Evolutionary conservation across 2,888 invertebrate genomes (phyloP).

Genomic region (Therioaphis trifolii): DNA sequence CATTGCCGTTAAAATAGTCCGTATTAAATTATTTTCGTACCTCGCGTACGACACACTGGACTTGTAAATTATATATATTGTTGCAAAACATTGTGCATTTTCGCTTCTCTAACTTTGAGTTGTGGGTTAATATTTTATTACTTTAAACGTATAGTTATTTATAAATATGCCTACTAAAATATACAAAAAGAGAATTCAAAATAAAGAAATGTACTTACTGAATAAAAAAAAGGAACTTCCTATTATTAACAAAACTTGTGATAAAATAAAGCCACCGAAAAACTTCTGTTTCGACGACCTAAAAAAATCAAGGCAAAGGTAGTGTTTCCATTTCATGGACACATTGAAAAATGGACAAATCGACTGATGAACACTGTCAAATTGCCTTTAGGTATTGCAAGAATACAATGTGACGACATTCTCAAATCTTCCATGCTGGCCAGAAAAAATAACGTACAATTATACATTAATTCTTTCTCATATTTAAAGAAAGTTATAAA

Average conservation of each 20-base stretch:
- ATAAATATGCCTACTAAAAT: not conserved
- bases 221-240: not conserved
- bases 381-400: not conserved
- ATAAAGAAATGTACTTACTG: not conserved
- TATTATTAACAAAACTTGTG: not conserved
- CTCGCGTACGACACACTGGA: too few relatives aligned
- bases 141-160: not conserved
- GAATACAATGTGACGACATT: slow-evolving; percentile 11
- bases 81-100: too few relatives aligned
- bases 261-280: not conserved
- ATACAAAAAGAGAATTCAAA: not conserved
- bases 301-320: slow-evolving; percentile 4
- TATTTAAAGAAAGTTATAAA: slow-evolving; percentile 24
- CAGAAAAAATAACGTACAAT: slow-evolving; percentile 9
- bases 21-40: too few relatives aligned
- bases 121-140: not conserved
- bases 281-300: not conserved
- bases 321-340: not conserved
- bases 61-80: too few relatives aligned
- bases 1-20: too few relatives aligned
- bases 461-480: slow-evolving; percentile 14
- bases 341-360: not conserved
- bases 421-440: not conserved
- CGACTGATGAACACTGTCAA: not conserved
- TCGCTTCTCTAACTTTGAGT: too few relatives aligned